Percentiles rank a stretch among this genome's conserved stretches.
Evolutionary conservation across 2,888 invertebrate species (phyloP).

Genomic region (Brassicogethes aeneus): DNA sequence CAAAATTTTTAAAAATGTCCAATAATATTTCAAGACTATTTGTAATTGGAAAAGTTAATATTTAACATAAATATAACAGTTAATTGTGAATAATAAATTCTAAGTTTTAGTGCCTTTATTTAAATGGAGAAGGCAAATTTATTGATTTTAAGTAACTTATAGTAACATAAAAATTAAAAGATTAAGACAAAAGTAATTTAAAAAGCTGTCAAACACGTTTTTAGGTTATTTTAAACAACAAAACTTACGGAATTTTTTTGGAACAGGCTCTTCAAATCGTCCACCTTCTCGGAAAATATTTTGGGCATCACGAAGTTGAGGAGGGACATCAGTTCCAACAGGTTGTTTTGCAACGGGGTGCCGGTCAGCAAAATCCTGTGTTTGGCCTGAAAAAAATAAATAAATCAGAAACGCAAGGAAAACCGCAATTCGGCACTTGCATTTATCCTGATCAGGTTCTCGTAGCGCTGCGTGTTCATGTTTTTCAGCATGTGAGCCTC

Average conservation of each 20-base stretch:
- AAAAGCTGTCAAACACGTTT: no score
- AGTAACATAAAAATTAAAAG: no score
- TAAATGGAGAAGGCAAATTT: no score
- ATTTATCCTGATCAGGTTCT: slow-evolving; percentile 76
- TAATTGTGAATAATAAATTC: no score
- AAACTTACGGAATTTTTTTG: slow-evolving; percentile 58
- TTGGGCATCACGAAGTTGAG: slow-evolving; percentile 95
- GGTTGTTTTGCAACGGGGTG: slow-evolving; percentile 93
- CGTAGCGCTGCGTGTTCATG: slow-evolving; percentile 87
- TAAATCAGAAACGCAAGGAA: slow-evolving; percentile 2
- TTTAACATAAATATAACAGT: no score
- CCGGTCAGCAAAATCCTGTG: slow-evolving; percentile 86
- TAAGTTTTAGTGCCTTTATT: no score
- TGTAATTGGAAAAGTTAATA: no score
- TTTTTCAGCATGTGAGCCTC: slow-evolving; percentile 98
- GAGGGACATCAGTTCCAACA: slow-evolving; percentile 90
- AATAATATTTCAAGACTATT: no score
- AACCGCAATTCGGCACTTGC: slow-evolving; percentile 19
- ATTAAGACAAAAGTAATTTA: no score
- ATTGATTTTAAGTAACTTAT: no score
- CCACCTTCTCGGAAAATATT: slow-evolving; percentile 81
- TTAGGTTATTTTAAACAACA: slow-evolving; percentile 34
- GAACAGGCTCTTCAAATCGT: slow-evolving; percentile 81
- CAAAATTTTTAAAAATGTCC: no score
- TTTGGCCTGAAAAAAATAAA: slow-evolving; percentile 54